Conservation (phyloP, 2,113 vertebrate species). For the Thunnus thynnus region DNA sequence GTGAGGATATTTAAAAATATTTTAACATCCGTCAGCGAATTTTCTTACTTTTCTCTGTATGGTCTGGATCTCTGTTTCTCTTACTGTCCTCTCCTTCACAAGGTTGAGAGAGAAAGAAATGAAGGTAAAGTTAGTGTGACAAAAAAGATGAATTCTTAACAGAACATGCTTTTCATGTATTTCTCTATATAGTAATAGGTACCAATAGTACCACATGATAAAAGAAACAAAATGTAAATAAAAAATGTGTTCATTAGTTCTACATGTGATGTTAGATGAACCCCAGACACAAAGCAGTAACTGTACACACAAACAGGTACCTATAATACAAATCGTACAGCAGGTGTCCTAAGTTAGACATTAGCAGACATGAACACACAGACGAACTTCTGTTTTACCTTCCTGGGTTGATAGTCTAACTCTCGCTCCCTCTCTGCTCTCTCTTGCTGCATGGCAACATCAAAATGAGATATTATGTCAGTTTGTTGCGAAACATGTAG, state of each 20-base stretch:
- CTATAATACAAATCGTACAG: neutral
- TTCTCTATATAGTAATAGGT: neutral
- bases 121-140: neutral
- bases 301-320: slow-evolving; percentile 3
- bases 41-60: slow-evolving; percentile 81
- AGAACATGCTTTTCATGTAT: neutral
- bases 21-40: neutral
- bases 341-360: slow-evolving; percentile 1
- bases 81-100: slow-evolving; percentile 78
- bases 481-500: slow-evolving; percentile 15
- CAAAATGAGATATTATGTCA: slow-evolving; percentile 50
- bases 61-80: slow-evolving; percentile 84
- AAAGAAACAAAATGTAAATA: neutral
- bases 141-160: neutral
- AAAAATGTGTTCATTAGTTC: too few relatives aligned
- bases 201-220: neutral
- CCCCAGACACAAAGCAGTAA: neutral
- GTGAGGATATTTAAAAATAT: neutral
- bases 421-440: slow-evolving; percentile 81
- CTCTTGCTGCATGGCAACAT: slow-evolving; percentile 79
- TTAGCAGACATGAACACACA: slow-evolving; percentile 20
- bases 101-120: slow-evolving; percentile 21
- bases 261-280: neutral
- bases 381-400: slow-evolving; percentile 71
- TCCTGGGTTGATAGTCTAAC: slow-evolving; percentile 81